Evolutionary conservation across 2,797 vertebrate genomes (phyloP), one percentile per base, ranked within the genome.

Genomic region (Urophycis tenuis): DNA sequence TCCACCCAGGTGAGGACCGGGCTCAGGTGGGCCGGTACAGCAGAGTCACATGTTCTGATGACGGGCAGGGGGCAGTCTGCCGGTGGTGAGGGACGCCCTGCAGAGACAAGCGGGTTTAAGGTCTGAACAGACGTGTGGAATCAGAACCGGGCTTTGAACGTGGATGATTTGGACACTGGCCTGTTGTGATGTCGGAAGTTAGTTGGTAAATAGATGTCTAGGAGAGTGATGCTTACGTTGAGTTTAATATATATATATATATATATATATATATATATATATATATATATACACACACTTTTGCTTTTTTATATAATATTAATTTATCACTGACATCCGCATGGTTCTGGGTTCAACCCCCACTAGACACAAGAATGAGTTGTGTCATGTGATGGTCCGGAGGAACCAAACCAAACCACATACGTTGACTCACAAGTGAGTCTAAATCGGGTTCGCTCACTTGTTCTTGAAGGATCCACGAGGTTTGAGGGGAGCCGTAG

Each of bases 1-100:
- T 96, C 94, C 69, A 97, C 89, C 96, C 95, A 97, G 6, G 91
- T 89, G 75, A 90, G 93, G 11, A 91, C 79, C 0, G 94, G 91
- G 0, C 87, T 84, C 76, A 90, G 90, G 74, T 94, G 92, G 69
- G 85, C 72, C 0, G 95, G 91, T 5, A 96, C 74, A 0, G 75
- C 81, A 0, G 87, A 77, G 0, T 90, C 87, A 41, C 95, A 95
- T 22, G 31, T 88, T 80, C 93, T 92, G 35, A 96, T 82, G 1
- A 96, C 84, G 0, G 94, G 94, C 29, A 92, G 83, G 0, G 89
- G 39, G 19, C 83, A 89, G 80, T 85, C 88, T 0, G 84, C 33
- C 0, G 92, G 82, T 35, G 88, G 90, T 33, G 83, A 82, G 1
- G 83, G 82, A 8, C 89, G 88, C 82, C 87, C 94, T 95, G 74